These are phyloP conservation scores for Sminthopsis crassicaudata DNA, from an alignment of 2,113 vertebrate genomes.

Conservation along the genomic window DNA sequence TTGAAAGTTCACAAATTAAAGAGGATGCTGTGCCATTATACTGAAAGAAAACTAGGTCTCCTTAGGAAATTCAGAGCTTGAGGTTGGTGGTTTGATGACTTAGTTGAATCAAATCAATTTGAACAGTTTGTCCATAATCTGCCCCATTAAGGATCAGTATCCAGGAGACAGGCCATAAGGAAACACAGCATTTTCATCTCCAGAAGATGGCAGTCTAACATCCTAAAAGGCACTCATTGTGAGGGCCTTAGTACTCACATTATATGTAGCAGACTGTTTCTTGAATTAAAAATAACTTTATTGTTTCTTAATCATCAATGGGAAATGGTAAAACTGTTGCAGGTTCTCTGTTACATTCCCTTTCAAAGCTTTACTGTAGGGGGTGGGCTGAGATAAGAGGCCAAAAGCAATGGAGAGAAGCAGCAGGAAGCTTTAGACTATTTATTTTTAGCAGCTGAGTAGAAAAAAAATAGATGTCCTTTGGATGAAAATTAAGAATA, in stretches of 20 bases:
- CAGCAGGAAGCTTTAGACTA: background rate
- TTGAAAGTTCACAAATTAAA: background rate
- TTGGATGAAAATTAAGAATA: slow-evolving; percentile 31
- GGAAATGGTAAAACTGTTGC: slow-evolving; percentile 18
- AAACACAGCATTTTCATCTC: background rate
- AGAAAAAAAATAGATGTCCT: background rate
- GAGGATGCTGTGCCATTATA: background rate
- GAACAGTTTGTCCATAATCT: background rate
- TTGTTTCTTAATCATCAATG: slow-evolving; percentile 23
- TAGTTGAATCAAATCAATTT: background rate
- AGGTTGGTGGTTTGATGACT: background rate
- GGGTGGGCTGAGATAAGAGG: background rate
- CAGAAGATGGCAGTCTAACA: background rate
- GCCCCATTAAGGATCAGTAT: background rate
- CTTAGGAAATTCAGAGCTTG: background rate
- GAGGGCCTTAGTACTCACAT: background rate
- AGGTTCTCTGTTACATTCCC: slow-evolving; percentile 31
- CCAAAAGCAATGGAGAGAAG: background rate
- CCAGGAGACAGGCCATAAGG: background rate
- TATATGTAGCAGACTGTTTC: background rate
- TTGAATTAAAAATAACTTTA: slow-evolving; percentile 8
- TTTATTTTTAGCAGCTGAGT: slow-evolving; percentile 2
- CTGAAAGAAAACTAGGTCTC: background rate
- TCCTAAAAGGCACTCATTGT: background rate
- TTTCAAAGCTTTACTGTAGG: background rate